Evolutionary conservation across 2,113 vertebrate species (phyloP).

Genomic region (Varanus salvator): DNA sequence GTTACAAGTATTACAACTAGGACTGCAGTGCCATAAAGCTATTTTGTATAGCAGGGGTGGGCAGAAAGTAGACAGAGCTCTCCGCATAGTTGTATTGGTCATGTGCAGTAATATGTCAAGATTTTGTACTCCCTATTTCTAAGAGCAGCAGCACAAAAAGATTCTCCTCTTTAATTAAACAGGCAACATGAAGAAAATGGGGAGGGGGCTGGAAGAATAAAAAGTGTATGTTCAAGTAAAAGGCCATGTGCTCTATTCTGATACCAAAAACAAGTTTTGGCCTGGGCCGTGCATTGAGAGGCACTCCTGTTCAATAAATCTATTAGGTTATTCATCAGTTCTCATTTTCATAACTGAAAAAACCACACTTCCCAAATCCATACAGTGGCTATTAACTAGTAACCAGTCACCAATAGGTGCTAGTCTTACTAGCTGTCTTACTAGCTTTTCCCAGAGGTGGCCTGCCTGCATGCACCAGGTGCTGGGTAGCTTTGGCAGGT

Average conservation of each 20-base stretch:
- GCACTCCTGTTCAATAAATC: neutral
- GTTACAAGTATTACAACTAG: neutral
- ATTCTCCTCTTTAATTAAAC: neutral
- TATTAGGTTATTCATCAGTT: neutral
- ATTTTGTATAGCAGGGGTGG: neutral
- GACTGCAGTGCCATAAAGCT: neutral
- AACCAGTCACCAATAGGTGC: too few relatives aligned
- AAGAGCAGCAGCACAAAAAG: neutral
- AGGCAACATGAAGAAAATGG: neutral
- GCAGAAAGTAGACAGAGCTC: neutral
- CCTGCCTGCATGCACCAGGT: too few relatives aligned
- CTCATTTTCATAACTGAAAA: neutral
- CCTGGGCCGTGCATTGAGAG: neutral
- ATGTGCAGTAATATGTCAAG: neutral
- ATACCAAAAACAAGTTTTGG: neutral
- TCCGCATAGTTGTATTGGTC: neutral
- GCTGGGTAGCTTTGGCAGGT: too few relatives aligned
- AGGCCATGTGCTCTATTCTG: too few relatives aligned
- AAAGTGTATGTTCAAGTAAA: neutral
- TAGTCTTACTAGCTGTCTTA: too few relatives aligned
- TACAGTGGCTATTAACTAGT: neutral
- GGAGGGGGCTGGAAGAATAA: neutral
- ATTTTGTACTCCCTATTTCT: neutral
- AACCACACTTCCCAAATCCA: neutral
- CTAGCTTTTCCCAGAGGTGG: too few relatives aligned